Evolutionary conservation across 2,888 invertebrate species (phyloP), one percentile per base, ranked within the genome.

Genomic region (Thymelicus lineola): DNA sequence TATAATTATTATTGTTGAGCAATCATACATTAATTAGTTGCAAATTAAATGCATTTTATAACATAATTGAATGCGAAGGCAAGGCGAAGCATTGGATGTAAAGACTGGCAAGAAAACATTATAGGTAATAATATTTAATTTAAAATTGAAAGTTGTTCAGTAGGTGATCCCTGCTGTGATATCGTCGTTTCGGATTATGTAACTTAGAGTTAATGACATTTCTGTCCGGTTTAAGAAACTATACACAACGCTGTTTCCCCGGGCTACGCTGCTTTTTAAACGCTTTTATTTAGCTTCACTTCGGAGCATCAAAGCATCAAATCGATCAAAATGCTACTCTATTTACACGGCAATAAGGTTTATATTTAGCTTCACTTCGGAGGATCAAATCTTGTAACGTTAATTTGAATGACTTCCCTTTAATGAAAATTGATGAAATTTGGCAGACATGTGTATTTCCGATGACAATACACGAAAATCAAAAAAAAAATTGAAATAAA

Each of bases 121-220:
- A 45, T 35, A 38, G 46, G 45, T 60, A 20, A 20, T 20, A 28
- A 2, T 45, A 15, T 62, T 48, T 15, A 62, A 60, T 59, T 48
- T 7, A n/a, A 60, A 67, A 67, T 60, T 53, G 67, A 67, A 67
- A 67, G 67, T 67, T 67, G 67, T 61, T 38, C 53, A 61, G 67
- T 67, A 42, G 38, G 66, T 48, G 9, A 42, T 48, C 46, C 36
- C 48, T 35, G 17, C 15, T 38, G 35, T 15, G 12, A 35, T 66
- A 60, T 66, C 66, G 50, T 53, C 50, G 53, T 53, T 53, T 59
- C 28, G 55, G 28, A 45, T 50, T 50, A 50, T 17, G 17, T 50
- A 50, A 50, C 15, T 48, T n/a, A n/a, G n/a, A n/a, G n/a, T n/a
- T 48, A n/a, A 48, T 5, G n/a, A 48, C 7, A 12, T 50, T 17